Evolutionary conservation across 2,113 vertebrate genomes (phyloP).

Genomic region (Plestiodon gilberti): DNA sequence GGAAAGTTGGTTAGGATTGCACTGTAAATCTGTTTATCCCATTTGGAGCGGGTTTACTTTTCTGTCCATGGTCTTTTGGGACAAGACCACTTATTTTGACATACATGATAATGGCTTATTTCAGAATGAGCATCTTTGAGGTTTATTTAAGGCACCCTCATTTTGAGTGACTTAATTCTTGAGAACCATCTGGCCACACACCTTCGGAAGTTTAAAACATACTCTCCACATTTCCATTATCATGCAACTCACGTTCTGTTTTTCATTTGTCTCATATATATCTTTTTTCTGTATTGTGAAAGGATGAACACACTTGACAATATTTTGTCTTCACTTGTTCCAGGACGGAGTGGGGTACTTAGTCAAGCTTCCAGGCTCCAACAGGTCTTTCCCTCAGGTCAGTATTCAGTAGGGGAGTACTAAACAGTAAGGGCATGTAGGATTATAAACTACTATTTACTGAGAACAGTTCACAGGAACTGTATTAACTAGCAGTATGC

Average conservation of each 20-base stretch:
- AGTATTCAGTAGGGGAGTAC: no score
- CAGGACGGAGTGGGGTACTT: no score
- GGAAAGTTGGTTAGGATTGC: no score
- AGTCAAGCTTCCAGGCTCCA: no score
- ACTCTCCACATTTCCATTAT: neutral
- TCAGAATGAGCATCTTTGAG: neutral
- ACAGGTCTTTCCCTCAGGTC: no score
- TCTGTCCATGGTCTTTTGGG: neutral
- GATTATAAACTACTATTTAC: no score
- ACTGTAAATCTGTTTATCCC: neutral
- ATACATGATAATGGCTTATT: neutral
- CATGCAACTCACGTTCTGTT: neutral
- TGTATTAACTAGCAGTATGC: no score
- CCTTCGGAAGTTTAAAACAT: slow-evolving; percentile 50
- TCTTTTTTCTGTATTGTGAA: slow-evolving; percentile 41
- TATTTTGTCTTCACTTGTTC: no score
- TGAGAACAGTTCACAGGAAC: no score
- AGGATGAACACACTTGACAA: neutral
- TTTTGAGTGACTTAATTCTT: slow-evolving; percentile 36
- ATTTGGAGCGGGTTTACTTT: neutral
- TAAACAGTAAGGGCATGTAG: no score
- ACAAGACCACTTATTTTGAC: neutral
- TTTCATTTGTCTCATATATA: slow-evolving; percentile 33
- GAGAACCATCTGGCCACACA: slow-evolving; percentile 36
- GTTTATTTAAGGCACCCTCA: neutral